Evolutionary conservation across 2,888 invertebrate species (phyloP).

Genomic region (Tenthredo livida): DNA sequence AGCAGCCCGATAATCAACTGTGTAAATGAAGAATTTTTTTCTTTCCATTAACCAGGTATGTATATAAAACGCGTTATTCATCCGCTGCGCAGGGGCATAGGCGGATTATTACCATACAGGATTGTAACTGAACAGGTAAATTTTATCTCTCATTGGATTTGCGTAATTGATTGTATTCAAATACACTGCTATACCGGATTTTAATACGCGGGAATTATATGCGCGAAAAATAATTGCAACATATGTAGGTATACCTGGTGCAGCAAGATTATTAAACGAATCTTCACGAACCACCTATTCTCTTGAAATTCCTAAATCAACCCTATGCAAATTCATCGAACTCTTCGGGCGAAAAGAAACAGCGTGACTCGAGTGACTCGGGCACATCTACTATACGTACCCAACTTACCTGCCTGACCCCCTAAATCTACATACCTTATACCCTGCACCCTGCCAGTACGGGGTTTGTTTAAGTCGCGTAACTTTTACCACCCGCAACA

Average conservation of each 20-base stretch:
- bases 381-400: background rate
- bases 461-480: conserved; percentile 12
- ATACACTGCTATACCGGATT: background rate
- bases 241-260: too few relatives aligned
- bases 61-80: background rate
- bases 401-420: background rate
- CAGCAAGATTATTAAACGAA: too few relatives aligned
- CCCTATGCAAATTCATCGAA: background rate
- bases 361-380: background rate
- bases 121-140: conserved; percentile 58
- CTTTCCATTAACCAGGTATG: background rate
- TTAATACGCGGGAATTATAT: background rate
- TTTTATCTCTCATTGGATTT: conserved; percentile 71
- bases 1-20: background rate
- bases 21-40: background rate
- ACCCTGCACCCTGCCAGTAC: background rate
- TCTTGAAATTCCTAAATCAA: background rate
- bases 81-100: background rate
- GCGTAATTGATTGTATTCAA: conserved; percentile 73
- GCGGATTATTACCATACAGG: conserved; percentile 18
- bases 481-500: conserved; percentile 12
- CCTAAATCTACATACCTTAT: conserved; percentile 21
- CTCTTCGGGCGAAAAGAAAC: background rate
- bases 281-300: background rate
- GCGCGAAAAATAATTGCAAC: background rate